phyloP scores from a whole-genome alignment of 2,113 vertebrate genomes.

The Podilymbus podiceps region DNA sequence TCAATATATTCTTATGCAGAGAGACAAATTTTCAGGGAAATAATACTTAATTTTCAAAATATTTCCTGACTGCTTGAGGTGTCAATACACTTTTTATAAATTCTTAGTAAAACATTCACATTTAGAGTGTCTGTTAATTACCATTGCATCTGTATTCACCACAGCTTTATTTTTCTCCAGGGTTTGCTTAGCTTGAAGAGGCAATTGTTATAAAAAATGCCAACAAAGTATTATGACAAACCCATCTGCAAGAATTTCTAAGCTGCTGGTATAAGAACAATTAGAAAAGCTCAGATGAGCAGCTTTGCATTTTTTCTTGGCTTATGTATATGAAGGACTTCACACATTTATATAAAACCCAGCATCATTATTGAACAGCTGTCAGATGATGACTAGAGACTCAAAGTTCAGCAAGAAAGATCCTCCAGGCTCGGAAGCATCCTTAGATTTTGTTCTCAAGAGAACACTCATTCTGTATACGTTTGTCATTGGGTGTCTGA shows the following conservation, averaged over 20 bases:
- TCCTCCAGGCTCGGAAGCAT: not conserved
- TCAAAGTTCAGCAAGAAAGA: not conserved
- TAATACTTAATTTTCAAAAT: not conserved
- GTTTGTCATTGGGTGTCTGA: not conserved
- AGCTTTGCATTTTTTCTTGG: conserved; percentile 25
- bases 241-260: conserved; percentile 57
- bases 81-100: not conserved
- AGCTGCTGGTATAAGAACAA: conserved; percentile 37
- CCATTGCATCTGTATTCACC: conserved; percentile 15
- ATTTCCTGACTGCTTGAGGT: not conserved
- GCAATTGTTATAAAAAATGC: conserved; percentile 58
- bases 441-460: not conserved
- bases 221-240: conserved; percentile 56
- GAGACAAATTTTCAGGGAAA: not conserved
- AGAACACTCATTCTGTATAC: not conserved
- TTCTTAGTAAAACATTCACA: not conserved
- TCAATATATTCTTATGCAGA: not conserved
- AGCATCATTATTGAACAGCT: conserved; percentile 3
- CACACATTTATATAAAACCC: not conserved
- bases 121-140: conserved; percentile 56
- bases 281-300: conserved; percentile 40
- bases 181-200: conserved; percentile 61
- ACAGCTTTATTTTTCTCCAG: conserved; percentile 44
- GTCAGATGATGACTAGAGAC: conserved; percentile 2
- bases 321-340: not conserved